Evolutionary conservation across 2,888 invertebrate genomes (phyloP).

Genomic region (Hirtodrosophila trivittata): DNA sequence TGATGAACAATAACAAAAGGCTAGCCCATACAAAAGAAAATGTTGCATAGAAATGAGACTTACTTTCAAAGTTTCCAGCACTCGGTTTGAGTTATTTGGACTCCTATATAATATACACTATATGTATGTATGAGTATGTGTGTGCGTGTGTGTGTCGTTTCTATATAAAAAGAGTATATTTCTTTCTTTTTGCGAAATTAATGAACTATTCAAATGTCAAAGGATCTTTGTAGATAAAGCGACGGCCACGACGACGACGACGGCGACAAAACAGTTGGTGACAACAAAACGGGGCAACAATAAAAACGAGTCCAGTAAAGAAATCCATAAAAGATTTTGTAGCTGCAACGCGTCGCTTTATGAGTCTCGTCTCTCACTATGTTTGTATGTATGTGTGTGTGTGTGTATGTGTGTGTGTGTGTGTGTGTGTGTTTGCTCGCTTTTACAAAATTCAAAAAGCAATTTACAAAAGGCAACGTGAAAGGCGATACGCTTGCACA

Average conservation of each 20-base stretch:
- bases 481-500: slow-evolving; percentile 70
- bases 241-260: slow-evolving; percentile 28
- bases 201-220: slow-evolving; percentile 80
- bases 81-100: not conserved
- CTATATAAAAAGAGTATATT: slow-evolving; percentile 35
- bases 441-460: slow-evolving; percentile 79
- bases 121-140: slow-evolving; percentile 12
- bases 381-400: slow-evolving; percentile 13
- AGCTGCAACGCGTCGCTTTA: slow-evolving; percentile 68
- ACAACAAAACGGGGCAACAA: slow-evolving; percentile 67
- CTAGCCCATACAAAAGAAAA: slow-evolving; percentile 65
- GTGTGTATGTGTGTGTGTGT: slow-evolving; percentile 24
- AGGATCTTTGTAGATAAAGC: slow-evolving; percentile 74
- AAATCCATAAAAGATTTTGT: slow-evolving; percentile 78
- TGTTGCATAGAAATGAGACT: slow-evolving; percentile 61
- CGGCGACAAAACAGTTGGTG: slow-evolving; percentile 72
- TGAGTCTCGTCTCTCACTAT: slow-evolving; percentile 52
- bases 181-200: slow-evolving; percentile 76
- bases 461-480: slow-evolving; percentile 79
- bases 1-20: slow-evolving; percentile 78
- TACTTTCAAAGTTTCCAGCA: slow-evolving; percentile 72
- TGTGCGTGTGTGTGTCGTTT: slow-evolving; percentile 10
- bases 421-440: slow-evolving; percentile 50
- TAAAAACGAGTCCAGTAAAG: slow-evolving; percentile 75
- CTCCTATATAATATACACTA: not conserved